A percentile compares a stretch with the other conserved stretches of the same genome.
These are phyloP conservation scores for Drosophila cracens DNA, from an alignment of 2,888 invertebrate genomes.

Conservation along the genomic window DNA sequence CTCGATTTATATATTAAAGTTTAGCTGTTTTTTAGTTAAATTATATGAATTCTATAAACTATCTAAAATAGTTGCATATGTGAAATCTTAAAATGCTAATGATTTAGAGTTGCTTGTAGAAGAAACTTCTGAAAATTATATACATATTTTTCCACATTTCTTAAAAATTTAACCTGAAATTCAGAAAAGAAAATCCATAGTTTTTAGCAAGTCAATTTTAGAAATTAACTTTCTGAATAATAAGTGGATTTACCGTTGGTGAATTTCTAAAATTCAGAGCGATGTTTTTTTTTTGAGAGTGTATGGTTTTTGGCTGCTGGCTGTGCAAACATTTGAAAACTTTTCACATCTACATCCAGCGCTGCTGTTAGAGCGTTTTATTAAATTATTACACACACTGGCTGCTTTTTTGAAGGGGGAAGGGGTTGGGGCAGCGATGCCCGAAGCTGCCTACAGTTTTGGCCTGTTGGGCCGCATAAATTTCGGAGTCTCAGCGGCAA, in stretches of 20 bases:
- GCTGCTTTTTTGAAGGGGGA: neutral
- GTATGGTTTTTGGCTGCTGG: conserved; percentile 36
- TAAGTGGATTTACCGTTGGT: neutral
- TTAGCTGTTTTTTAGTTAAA: neutral
- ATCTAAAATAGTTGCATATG: neutral
- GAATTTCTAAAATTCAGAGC: neutral
- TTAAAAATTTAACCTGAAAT: neutral
- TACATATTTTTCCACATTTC: neutral
- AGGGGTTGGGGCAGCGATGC: neutral
- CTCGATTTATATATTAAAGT: neutral
- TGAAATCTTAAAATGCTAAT: neutral
- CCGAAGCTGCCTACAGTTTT: conserved; percentile 43
- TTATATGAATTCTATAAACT: neutral
- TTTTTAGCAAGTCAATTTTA: neutral
- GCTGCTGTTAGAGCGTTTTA: conserved; percentile 76
- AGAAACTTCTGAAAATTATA: neutral
- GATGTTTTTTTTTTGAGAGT: neutral
- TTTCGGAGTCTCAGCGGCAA: conserved; percentile 65
- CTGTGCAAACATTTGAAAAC: conserved; percentile 74
- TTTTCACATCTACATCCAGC: conserved; percentile 79
- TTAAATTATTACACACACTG: conserved; percentile 72
- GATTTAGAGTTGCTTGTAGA: neutral
- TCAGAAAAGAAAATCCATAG: neutral
- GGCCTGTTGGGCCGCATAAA: conserved; percentile 68
- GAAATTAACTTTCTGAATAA: neutral